Evolutionary conservation across 2,888 invertebrate genomes (phyloP).

Genomic region (Galerucella nymphaeae): DNA sequence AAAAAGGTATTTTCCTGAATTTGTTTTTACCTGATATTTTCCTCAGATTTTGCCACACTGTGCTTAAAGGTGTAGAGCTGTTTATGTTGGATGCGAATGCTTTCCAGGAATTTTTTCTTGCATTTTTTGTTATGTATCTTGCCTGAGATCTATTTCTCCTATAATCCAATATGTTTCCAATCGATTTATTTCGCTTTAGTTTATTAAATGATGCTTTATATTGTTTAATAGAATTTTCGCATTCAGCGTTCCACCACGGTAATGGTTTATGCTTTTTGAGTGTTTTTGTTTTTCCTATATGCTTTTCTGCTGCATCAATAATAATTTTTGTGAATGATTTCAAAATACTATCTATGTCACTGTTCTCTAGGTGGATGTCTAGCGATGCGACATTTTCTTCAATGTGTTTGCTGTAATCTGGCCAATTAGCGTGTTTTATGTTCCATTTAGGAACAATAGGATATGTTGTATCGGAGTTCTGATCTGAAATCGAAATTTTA

Average conservation of each 20-base stretch:
- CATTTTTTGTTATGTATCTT: slow-evolving; percentile 11
- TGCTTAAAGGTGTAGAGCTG: neutral
- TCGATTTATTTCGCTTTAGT: slow-evolving; percentile 6
- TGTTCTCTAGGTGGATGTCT: too few species aligned
- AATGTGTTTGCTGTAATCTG: too few species aligned
- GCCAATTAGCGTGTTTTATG: too few species aligned
- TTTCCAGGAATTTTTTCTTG: slow-evolving; percentile 10
- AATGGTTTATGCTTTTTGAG: neutral
- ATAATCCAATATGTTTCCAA: slow-evolving; percentile 5
- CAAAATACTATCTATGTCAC: too few species aligned
- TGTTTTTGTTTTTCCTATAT: slow-evolving; percentile 14
- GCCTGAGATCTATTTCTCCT: slow-evolving; percentile 3
- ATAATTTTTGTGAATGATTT: too few species aligned
- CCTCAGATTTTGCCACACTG: slow-evolving; percentile 8
- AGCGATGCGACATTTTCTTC: too few species aligned
- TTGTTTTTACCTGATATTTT: slow-evolving; percentile 5
- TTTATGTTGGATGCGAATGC: slow-evolving; percentile 5
- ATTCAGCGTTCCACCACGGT: slow-evolving; percentile 27
- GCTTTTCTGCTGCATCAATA: too few species aligned
- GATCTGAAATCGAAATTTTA: too few species aligned
- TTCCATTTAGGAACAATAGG: neutral
- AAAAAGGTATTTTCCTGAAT: neutral
- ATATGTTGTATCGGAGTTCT: too few species aligned
- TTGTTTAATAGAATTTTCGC: slow-evolving; percentile 1
- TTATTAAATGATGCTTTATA: slow-evolving; percentile 14